Evolutionary conservation across 35 echinoderm and acorn worm genomes (phyloP).

Genomic region (Heliocidaris tuberculata): DNA sequence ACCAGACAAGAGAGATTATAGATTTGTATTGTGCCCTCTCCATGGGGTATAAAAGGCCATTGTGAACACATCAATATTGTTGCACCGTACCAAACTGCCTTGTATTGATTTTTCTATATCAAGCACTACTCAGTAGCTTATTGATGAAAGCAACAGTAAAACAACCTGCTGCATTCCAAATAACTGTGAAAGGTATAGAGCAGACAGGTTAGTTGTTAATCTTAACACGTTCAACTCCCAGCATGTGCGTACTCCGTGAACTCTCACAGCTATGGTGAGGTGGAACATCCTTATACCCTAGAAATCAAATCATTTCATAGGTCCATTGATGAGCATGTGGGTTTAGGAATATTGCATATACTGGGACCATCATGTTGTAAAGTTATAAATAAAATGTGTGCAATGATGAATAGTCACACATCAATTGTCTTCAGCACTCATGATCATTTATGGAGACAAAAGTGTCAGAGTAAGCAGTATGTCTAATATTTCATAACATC

Average conservation of each 20-base stretch:
- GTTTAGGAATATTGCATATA: too few species aligned
- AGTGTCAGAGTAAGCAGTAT: too few species aligned
- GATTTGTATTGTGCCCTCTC: slow-evolving; percentile 28
- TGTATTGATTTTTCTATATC: slow-evolving; percentile 37
- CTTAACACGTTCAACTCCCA: not conserved
- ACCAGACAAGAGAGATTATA: slow-evolving; percentile 40
- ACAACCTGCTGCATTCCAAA: slow-evolving; percentile 12
- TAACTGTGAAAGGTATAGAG: not conserved
- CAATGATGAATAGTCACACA: too few species aligned
- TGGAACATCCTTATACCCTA: too few species aligned
- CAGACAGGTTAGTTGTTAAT: not conserved
- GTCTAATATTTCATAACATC: too few species aligned
- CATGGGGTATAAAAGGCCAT: slow-evolving; percentile 29
- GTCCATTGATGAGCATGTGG: too few species aligned
- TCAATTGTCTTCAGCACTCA: too few species aligned
- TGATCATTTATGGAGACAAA: too few species aligned
- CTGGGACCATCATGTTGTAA: too few species aligned
- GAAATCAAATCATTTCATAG: too few species aligned
- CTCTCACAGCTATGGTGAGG: too few species aligned
- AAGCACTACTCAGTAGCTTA: not conserved
- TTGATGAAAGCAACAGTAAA: slow-evolving; percentile 18
- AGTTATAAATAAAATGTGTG: too few species aligned
- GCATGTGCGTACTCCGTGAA: not conserved
- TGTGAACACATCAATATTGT: slow-evolving; percentile 51
- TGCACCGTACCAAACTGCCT: slow-evolving; percentile 4